Evolutionary conservation across 2,888 invertebrate genomes (phyloP), one percentile per base, ranked within the genome.

Genomic region (Philhelius pedissequus): DNA sequence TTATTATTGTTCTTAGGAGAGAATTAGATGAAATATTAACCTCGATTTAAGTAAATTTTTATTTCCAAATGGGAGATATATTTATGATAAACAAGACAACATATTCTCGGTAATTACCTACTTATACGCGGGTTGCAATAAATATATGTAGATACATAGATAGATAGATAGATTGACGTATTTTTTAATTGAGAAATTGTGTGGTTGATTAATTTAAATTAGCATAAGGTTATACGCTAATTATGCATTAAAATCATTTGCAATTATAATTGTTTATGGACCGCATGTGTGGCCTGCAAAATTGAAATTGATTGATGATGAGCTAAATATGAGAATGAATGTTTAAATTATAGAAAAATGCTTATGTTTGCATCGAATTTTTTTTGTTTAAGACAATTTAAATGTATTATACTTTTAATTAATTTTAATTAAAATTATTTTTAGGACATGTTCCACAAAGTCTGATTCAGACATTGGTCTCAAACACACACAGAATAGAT

Each of bases 201-300:
- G 52, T 9, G 69, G 78, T 83, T 83, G 73, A 78, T 75, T 83
- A 70, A 83, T 83, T 78, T 66, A 58, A 83, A 78, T 83, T 74
- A 74, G 66, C 68, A 54, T 69, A 30, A 64, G 66, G 69, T 74
- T 78, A 64, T 64, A 54, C 50, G 58, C 35, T 60, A 27, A 43
- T 54, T 74, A 32, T 74, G 43, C 45, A 73, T 66, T 48, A 35
- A 54, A 54, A 58, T 75, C 64, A 56, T 64, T 58, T 62, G 32
- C 48, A 80, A 43, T 48, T 54, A 80, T 74, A 50, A 70, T 48
- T 50, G 25, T 15, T 15, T 15, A 32, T 11, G 18, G 6, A 25
- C 15, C 11, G n/a, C 30, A 18, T 27, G 45, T 64, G 43, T 45
- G 45, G 45, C 62, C 45, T 45, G 9, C 11, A 4, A 30, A 45